Evolutionary conservation across 2,113 vertebrate species (phyloP).

Genomic region (Acrocephalus kingi): DNA sequence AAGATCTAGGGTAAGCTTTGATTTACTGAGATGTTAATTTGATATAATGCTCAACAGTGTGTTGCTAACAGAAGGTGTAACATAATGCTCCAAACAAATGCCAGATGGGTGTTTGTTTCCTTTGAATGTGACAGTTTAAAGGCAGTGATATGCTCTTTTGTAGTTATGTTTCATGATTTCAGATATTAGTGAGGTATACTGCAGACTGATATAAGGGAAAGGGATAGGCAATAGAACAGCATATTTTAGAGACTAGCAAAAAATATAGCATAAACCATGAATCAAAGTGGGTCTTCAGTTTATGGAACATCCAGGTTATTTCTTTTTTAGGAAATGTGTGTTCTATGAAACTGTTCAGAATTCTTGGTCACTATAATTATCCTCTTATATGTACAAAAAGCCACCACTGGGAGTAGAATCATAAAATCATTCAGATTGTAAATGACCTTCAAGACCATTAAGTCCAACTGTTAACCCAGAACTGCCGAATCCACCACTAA

Average conservation of each 20-base stretch:
- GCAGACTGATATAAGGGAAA: not conserved
- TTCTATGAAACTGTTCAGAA: not conserved
- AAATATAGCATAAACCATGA: not conserved
- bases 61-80: conserved; percentile 10
- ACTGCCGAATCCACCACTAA: not conserved
- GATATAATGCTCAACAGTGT: not conserved
- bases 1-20: not conserved
- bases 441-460: not conserved
- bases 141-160: not conserved
- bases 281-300: not conserved
- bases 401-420: not conserved
- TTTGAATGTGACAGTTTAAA: not conserved
- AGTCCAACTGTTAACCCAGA: not conserved
- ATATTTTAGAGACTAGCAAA: not conserved
- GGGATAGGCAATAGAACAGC: not conserved
- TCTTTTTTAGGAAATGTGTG: not conserved
- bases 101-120: not conserved
- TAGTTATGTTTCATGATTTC: not conserved
- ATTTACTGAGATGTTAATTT: not conserved
- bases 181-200: not conserved
- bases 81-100: not conserved
- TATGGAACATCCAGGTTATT: not conserved
- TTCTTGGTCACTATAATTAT: not conserved
- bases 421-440: not conserved
- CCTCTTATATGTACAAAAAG: not conserved